A percentile compares a stretch with the other conserved stretches of the same genome.
These are phyloP conservation scores for Agrochola circellaris DNA, from an alignment of 2,888 invertebrate species.

Conservation along the genomic window DNA sequence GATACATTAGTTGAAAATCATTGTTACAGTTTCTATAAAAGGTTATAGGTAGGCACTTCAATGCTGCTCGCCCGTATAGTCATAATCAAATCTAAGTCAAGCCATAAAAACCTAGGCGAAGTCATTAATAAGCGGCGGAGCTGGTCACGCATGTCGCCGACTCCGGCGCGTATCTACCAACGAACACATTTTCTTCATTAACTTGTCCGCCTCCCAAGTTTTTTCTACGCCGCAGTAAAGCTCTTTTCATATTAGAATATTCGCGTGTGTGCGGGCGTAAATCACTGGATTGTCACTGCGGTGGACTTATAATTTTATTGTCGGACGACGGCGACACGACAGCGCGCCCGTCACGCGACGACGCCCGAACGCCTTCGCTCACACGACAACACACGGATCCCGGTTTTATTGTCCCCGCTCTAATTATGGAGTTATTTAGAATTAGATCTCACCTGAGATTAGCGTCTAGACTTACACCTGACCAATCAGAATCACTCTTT, in stretches of 20 bases:
- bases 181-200: slow-evolving; percentile 87
- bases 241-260: slow-evolving; percentile 87
- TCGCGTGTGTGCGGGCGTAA: slow-evolving; percentile 89
- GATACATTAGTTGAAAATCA: no score
- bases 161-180: slow-evolving; percentile 77
- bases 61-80: slow-evolving; percentile 58
- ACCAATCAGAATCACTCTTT: slow-evolving; percentile 80
- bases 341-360: slow-evolving; percentile 84
- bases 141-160: slow-evolving; percentile 81
- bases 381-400: slow-evolving; percentile 83
- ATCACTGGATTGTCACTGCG: slow-evolving; percentile 91
- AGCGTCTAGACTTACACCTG: slow-evolving; percentile 81
- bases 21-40: slow-evolving; percentile 15
- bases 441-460: slow-evolving; percentile 87
- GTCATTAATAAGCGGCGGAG: slow-evolving; percentile 73
- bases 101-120: slow-evolving; percentile 65
- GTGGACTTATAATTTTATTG: slow-evolving; percentile 91
- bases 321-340: slow-evolving; percentile 88
- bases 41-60: slow-evolving; percentile 19
- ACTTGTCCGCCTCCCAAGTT: slow-evolving; percentile 85
- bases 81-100: slow-evolving; percentile 65
- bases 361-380: slow-evolving; percentile 70
- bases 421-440: slow-evolving; percentile 85
- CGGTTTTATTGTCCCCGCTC: slow-evolving; percentile 86
- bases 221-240: slow-evolving; percentile 83